phyloP scores from a whole-genome alignment of 2,797 vertebrate species.

The Clarias pachynema region DNA sequence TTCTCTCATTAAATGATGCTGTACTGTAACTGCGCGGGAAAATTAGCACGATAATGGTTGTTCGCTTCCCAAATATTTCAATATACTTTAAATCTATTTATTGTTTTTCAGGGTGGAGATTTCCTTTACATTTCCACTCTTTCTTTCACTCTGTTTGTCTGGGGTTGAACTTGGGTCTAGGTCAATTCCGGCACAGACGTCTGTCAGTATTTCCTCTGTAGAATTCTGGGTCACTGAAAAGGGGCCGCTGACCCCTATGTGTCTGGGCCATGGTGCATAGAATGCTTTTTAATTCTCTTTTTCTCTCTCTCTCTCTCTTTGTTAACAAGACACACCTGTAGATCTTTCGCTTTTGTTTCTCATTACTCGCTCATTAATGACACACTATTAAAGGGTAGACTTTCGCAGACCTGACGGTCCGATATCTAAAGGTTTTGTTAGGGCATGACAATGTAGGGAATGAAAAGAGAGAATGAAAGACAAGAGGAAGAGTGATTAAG shows the following conservation, averaged over 20 bases:
- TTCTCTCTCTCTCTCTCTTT: conserved; percentile 13
- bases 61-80: background rate
- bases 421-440: conserved; percentile 3
- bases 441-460: conserved; percentile 3
- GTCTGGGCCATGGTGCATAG: background rate
- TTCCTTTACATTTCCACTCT: background rate
- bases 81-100: background rate
- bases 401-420: background rate
- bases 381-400: background rate
- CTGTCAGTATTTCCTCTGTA: conserved; percentile 30
- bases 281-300: conserved; percentile 3
- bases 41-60: background rate
- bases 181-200: conserved; percentile 9
- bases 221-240: conserved; percentile 14
- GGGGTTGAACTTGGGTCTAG: background rate
- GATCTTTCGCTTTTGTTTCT: background rate
- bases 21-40: background rate
- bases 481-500: conserved; percentile 11
- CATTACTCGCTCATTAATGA: background rate
- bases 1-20: background rate
- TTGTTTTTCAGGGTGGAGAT: background rate
- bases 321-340: conserved; percentile 19
- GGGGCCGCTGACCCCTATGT: background rate
- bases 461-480: conserved; percentile 20
- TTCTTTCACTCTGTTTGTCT: background rate